Evolutionary conservation across 2,888 invertebrate species (phyloP).

Genomic region (Tupiocoris notatus): DNA sequence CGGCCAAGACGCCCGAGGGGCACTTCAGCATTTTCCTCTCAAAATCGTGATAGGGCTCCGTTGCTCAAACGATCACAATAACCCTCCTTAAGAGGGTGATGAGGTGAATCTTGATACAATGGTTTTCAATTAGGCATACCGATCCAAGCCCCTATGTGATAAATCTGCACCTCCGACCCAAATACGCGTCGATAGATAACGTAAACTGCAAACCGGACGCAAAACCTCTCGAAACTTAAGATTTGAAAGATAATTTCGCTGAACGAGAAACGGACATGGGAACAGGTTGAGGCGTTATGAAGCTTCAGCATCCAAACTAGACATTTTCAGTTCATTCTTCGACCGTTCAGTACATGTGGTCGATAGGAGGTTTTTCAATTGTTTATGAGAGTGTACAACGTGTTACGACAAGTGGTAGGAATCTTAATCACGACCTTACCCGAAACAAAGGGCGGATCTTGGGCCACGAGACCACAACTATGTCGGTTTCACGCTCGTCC

Average conservation of each 20-base stretch:
- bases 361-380: no score
- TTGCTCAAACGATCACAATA: slow-evolving; percentile 10
- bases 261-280: no score
- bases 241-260: neutral
- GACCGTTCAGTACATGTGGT: no score
- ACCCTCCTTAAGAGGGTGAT: neutral
- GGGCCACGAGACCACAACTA: neutral
- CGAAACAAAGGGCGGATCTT: neutral
- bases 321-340: no score
- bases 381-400: no score
- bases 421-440: neutral
- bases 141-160: neutral
- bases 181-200: neutral
- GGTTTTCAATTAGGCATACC: slow-evolving; percentile 8
- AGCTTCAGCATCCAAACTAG: no score
- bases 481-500: neutral
- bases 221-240: neutral
- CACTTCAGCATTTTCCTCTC: neutral
- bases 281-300: no score
- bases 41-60: slow-evolving; percentile 2
- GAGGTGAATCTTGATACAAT: slow-evolving; percentile 24
- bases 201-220: neutral
- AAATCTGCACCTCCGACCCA: neutral
- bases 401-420: no score
- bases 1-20: neutral